phyloP scores from a whole-genome alignment of 1,140 invertebrate genomes.

The Cydia strobilella region DNA sequence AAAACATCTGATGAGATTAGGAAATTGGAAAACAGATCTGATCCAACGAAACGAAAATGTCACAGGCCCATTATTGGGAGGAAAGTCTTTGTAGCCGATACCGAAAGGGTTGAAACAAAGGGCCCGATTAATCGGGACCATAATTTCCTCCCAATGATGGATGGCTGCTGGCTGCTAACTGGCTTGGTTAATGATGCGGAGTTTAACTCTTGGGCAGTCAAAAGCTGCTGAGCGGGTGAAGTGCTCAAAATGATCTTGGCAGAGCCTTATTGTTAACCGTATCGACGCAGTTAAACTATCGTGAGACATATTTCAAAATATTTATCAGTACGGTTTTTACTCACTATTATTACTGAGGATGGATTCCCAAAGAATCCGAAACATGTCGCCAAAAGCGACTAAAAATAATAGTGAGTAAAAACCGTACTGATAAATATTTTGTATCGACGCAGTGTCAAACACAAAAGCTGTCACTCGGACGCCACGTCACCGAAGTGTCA shows the following conservation, averaged over 20 bases:
- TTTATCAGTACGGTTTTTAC: no score
- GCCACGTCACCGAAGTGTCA: no score
- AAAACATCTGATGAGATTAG: background rate
- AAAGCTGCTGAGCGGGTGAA: background rate
- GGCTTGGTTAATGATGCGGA: constrained; percentile 17
- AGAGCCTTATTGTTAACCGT: no score
- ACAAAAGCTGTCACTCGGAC: no score
- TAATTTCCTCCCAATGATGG: constrained; percentile 22
- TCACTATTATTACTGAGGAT: no score
- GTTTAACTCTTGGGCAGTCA: background rate
- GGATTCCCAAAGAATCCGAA: no score
- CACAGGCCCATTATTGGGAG: background rate
- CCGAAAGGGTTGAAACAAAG: constrained; percentile 23
- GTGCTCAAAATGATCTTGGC: background rate
- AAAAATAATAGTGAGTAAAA: no score
- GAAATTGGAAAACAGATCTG: constrained; percentile 5
- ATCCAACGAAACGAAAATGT: constrained; percentile 5
- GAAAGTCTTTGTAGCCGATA: constrained; percentile 14
- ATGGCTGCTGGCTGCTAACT: constrained; percentile 9
- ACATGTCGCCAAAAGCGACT: no score
- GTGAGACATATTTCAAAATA: no score
- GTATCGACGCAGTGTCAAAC: no score
- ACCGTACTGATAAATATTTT: no score
- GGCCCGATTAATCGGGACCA: constrained; percentile 12
- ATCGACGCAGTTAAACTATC: no score